Conservation (phyloP, 2,797 vertebrate species). For the Crenichthys baileyi region DNA sequence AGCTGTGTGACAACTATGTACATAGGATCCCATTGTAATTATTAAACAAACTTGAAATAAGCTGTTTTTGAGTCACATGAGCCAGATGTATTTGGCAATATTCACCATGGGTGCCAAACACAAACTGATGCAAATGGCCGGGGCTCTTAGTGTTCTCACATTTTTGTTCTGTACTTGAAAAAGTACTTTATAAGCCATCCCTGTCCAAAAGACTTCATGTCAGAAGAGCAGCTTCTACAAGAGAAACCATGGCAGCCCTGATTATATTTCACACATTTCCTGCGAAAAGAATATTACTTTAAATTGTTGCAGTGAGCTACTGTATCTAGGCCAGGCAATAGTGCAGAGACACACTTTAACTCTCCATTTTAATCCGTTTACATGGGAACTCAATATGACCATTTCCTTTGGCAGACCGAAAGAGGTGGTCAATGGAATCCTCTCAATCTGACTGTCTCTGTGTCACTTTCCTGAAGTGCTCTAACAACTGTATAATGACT, state of each 20-base stretch:
- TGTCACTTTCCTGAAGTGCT: slow-evolving; percentile 17
- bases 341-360: slow-evolving; percentile 44
- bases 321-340: slow-evolving; percentile 56
- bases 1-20: slow-evolving; percentile 38
- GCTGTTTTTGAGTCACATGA: slow-evolving; percentile 40
- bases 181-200: slow-evolving; percentile 23
- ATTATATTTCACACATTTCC: slow-evolving; percentile 41
- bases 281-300: slow-evolving; percentile 32
- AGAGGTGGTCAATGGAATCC: slow-evolving; percentile 8
- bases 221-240: slow-evolving; percentile 51
- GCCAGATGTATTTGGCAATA: slow-evolving; percentile 22
- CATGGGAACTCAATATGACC: slow-evolving; percentile 53
- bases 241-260: slow-evolving; percentile 36
- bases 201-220: slow-evolving; percentile 30
- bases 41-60: slow-evolving; percentile 52
- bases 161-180: slow-evolving; percentile 12
- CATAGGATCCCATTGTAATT: slow-evolving; percentile 41
- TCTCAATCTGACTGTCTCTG: slow-evolving; percentile 14
- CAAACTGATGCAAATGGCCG: slow-evolving; percentile 11
- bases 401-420: slow-evolving; percentile 42
- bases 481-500: slow-evolving; percentile 43
- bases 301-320: slow-evolving; percentile 32
- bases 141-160: background rate
- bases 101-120: slow-evolving; percentile 19
- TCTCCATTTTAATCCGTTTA: slow-evolving; percentile 66